These are phyloP conservation scores for Elgonia sp. DNA, from an alignment of 2,888 invertebrate genomes.

Conservation along the genomic window DNA sequence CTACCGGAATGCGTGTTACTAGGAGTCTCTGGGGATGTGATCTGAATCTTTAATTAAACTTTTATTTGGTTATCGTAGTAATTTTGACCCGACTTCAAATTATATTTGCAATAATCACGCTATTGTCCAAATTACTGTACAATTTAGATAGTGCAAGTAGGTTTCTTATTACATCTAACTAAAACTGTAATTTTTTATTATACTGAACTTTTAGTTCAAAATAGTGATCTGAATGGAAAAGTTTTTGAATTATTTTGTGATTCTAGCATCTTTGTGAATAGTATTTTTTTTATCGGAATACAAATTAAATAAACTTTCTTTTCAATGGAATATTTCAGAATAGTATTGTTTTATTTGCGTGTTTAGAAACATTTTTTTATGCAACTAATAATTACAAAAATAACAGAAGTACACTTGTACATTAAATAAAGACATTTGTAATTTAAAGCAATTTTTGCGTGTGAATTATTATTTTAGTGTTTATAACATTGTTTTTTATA, in stretches of 20 bases:
- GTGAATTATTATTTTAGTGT: too few species aligned
- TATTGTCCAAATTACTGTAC: slow-evolving; percentile 69
- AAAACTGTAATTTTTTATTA: slow-evolving; percentile 63
- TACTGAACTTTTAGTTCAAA: slow-evolving; percentile 34
- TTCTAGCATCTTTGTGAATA: slow-evolving; percentile 2
- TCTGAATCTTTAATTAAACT: slow-evolving; percentile 73
- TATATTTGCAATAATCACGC: slow-evolving; percentile 75
- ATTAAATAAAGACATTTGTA: too few species aligned
- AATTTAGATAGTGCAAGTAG: slow-evolving; percentile 72
- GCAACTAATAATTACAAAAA: too few species aligned
- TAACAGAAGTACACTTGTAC: too few species aligned
- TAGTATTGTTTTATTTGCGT: too few species aligned
- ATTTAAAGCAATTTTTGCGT: too few species aligned
- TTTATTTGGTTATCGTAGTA: slow-evolving; percentile 71
- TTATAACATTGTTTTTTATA: too few species aligned
- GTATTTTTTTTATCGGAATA: not conserved
- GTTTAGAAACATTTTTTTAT: too few species aligned
- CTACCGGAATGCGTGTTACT: slow-evolving; percentile 49
- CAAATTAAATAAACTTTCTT: not conserved
- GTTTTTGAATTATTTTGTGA: slow-evolving; percentile 20
- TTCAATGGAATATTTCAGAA: not conserved
- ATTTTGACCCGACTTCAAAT: slow-evolving; percentile 66
- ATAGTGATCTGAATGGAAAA: not conserved
- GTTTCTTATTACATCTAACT: slow-evolving; percentile 64
- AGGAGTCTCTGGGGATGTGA: slow-evolving; percentile 54